phyloP scores from a whole-genome alignment of 2,113 vertebrate genomes.

The Ammospiza nelsoni region DNA sequence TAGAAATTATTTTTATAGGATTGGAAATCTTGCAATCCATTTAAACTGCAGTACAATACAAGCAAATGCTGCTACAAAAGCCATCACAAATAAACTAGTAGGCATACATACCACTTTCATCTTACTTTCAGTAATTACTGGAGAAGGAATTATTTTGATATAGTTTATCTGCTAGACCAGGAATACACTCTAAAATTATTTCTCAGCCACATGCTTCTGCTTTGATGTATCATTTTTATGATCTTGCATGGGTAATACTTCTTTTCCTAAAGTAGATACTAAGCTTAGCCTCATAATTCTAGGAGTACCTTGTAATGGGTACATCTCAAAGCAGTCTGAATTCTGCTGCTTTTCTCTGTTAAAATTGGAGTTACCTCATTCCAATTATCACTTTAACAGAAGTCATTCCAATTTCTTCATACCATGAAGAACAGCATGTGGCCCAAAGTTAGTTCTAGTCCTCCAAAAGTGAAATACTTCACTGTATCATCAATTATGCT shows the following conservation, averaged over 20 bases:
- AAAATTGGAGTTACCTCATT: not conserved
- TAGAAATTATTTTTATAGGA: not conserved
- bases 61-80: not conserved
- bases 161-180: not conserved
- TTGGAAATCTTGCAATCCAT: not conserved
- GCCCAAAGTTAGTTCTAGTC: constrained; percentile 6
- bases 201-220: not conserved
- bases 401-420: not conserved
- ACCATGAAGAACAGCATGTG: not conserved
- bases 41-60: not conserved
- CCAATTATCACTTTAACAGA: not conserved
- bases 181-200: not conserved
- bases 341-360: not conserved
- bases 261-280: not conserved
- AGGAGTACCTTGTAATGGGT: not conserved
- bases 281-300: not conserved
- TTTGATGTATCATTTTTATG: not conserved
- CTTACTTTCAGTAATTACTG: not conserved
- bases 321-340: not conserved
- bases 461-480: not conserved
- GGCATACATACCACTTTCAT: not conserved
- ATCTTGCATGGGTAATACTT: not conserved
- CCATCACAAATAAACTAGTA: not conserved
- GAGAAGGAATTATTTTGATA: not conserved
- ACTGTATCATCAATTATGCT: not conserved